A percentile compares a stretch with the other conserved stretches of the same genome.
Evolutionary conservation across 2,113 vertebrate species (phyloP).

Genomic region (Albula goreensis): DNA sequence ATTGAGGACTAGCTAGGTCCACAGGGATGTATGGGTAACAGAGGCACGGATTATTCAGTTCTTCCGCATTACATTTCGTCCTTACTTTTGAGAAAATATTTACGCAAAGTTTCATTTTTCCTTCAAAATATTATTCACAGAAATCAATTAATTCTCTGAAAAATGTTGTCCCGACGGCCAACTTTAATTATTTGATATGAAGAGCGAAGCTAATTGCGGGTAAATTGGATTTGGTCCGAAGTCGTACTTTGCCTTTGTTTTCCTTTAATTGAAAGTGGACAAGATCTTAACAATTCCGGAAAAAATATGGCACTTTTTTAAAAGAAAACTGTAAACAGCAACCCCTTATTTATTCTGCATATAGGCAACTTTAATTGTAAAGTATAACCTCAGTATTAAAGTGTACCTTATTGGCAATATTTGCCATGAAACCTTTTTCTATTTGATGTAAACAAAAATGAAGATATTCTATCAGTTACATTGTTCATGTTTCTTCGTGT

Average conservation of each 20-base stretch:
- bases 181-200: background rate
- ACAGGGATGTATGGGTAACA: slow-evolving; percentile 17
- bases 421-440: slow-evolving; percentile 82
- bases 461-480: slow-evolving; percentile 69
- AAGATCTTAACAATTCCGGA: slow-evolving; percentile 58
- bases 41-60: background rate
- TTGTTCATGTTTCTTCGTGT: slow-evolving; percentile 59
- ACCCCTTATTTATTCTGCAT: slow-evolving; percentile 90
- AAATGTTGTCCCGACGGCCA: background rate
- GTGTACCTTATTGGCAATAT: slow-evolving; percentile 92
- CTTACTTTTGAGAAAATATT: slow-evolving; percentile 12
- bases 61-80: slow-evolving; percentile 26
- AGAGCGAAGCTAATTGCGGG: background rate
- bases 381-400: slow-evolving; percentile 79
- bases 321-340: slow-evolving; percentile 73
- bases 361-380: slow-evolving; percentile 68
- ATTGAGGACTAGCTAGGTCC: slow-evolving; percentile 41
- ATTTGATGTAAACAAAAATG: slow-evolving; percentile 64
- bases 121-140: background rate
- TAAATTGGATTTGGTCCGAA: slow-evolving; percentile 5
- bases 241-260: slow-evolving; percentile 40
- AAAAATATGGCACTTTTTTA: slow-evolving; percentile 94
- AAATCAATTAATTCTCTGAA: background rate
- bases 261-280: slow-evolving; percentile 46
- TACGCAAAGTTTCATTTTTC: background rate